A percentile compares a stretch with the other conserved stretches of the same genome.
These are phyloP conservation scores for Tolmerus cingulatus DNA, from an alignment of 2,888 invertebrate species.

Conservation along the genomic window DNA sequence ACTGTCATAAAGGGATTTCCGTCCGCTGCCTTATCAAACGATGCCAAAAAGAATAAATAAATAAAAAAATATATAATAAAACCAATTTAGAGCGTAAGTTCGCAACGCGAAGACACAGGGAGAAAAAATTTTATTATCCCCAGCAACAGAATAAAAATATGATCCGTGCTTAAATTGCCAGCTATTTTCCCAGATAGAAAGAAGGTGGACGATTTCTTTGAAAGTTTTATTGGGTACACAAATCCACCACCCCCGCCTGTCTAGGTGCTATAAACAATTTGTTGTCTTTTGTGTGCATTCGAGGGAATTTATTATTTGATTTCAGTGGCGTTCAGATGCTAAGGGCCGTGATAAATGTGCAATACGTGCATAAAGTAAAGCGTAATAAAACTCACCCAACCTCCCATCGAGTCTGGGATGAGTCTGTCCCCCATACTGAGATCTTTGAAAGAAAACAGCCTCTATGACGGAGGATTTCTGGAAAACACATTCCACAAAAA, in stretches of 20 bases:
- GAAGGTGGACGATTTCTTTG: not conserved
- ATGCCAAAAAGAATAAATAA: not conserved
- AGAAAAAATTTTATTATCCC: not conserved
- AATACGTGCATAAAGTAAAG: not conserved
- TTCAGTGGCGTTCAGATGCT: not conserved
- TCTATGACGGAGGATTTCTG: not conserved
- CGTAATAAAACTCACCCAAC: not conserved
- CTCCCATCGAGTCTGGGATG: not conserved
- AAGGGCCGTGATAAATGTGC: not conserved
- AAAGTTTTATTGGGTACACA: not conserved
- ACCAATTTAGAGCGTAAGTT: not conserved
- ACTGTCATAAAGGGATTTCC: constrained; percentile 13
- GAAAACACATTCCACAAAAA: not conserved
- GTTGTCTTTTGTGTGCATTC: not conserved
- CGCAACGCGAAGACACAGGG: not conserved
- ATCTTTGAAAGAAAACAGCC: no score
- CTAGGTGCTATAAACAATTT: not conserved
- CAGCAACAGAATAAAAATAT: not conserved
- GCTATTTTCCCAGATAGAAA: not conserved
- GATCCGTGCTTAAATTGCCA: not conserved
- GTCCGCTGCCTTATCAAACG: not conserved
- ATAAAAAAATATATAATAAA: not conserved
- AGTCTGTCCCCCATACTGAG: not conserved
- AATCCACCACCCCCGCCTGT: not conserved
- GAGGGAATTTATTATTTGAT: not conserved